These are phyloP conservation scores for Peucedramus taeniatus DNA, from an alignment of 2,113 vertebrate genomes.

Conservation along the genomic window DNA sequence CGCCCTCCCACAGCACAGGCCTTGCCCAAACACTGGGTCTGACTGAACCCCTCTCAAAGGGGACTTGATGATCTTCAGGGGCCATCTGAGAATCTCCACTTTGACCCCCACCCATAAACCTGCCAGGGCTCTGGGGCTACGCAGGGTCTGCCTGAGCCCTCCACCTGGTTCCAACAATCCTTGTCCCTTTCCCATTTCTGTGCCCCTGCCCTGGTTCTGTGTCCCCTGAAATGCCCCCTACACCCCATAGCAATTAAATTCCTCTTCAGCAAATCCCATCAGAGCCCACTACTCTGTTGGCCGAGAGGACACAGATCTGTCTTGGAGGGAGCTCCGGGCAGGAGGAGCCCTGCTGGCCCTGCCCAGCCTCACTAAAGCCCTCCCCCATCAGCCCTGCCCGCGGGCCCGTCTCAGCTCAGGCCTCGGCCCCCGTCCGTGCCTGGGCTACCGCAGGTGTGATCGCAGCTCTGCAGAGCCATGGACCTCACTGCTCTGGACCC, in stretches of 20 bases:
- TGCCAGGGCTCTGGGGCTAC: neutral
- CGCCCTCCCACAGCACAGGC: neutral
- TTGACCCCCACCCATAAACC: too few relatives aligned
- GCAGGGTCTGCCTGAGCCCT: neutral
- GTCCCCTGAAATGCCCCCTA: neutral
- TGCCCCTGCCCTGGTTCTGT: neutral
- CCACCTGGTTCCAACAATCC: neutral
- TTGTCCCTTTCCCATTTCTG: neutral
- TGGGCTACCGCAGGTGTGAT: neutral
- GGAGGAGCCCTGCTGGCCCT: neutral
- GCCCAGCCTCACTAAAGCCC: neutral
- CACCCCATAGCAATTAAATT: neutral
- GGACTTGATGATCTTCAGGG: accelerated
- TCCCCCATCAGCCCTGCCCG: accelerated
- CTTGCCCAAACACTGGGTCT: neutral
- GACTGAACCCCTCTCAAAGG: neutral
- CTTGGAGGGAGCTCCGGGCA: neutral
- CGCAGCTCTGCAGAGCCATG: accelerated
- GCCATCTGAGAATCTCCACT: neutral
- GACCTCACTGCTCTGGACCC: accelerated
- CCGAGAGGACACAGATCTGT: neutral
- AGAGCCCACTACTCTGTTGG: neutral
- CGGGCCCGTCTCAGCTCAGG: accelerated
- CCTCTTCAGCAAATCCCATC: neutral
- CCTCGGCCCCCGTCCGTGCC: too few relatives aligned